Evolutionary conservation across 2,888 invertebrate genomes (phyloP).

Genomic region (Drosophila rubida): DNA sequence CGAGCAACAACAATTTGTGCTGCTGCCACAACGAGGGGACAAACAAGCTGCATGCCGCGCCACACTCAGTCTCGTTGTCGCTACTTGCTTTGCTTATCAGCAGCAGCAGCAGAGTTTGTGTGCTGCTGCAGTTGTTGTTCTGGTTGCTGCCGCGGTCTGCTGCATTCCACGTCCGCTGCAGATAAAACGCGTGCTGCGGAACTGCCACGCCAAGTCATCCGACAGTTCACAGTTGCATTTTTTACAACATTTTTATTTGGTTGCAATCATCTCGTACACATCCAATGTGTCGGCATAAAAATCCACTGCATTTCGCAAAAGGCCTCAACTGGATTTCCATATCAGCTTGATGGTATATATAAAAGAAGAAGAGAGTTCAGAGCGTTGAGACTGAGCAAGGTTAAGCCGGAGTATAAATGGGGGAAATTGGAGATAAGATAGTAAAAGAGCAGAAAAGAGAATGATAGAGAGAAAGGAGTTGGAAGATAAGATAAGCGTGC

Average conservation of each 20-base stretch:
- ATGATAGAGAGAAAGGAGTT: background rate
- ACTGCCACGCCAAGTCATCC: slow-evolving; percentile 56
- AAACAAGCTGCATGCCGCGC: background rate
- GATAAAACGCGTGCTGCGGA: slow-evolving; percentile 73
- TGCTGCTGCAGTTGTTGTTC: slow-evolving; percentile 31
- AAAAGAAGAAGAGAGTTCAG: background rate
- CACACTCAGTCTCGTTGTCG: slow-evolving; percentile 64
- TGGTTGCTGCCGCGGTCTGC: slow-evolving; percentile 36
- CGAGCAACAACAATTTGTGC: slow-evolving; percentile 9
- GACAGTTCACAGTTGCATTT: slow-evolving; percentile 28
- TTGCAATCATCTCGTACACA: slow-evolving; percentile 3
- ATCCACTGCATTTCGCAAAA: background rate
- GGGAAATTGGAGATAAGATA: background rate
- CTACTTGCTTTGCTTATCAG: slow-evolving; percentile 63
- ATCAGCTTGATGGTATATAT: background rate
- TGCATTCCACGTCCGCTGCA: slow-evolving; percentile 72
- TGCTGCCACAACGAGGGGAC: slow-evolving; percentile 9
- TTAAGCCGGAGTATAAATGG: background rate
- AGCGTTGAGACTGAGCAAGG: background rate
- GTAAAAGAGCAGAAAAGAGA: background rate
- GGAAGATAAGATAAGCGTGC: background rate
- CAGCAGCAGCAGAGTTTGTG: slow-evolving; percentile 39
- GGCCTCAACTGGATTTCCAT: background rate
- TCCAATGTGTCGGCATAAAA: slow-evolving; percentile 23
- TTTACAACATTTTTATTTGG: background rate